Conservation (phyloP, 2,113 vertebrate species). For the Chionis minor region DNA sequence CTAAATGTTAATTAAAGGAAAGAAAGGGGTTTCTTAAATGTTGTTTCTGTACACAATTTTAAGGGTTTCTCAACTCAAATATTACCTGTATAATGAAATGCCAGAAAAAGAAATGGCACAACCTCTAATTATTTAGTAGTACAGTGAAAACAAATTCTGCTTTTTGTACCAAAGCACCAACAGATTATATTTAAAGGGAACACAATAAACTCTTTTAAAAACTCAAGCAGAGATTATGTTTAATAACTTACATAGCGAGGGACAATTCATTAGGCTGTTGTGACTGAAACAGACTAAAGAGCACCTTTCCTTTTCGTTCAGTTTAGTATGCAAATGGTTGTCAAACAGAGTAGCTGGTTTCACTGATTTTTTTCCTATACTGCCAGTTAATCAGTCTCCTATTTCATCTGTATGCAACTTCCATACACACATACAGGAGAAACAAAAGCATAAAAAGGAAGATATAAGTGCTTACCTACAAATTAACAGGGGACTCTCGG, state of each 20-base stretch:
- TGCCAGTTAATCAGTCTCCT: conserved; percentile 6
- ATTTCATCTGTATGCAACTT: conserved; percentile 38
- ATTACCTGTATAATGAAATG: neutral
- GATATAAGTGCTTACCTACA: neutral
- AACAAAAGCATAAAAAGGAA: neutral
- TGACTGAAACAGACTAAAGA: neutral
- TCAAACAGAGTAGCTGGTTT: conserved; percentile 11
- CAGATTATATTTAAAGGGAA: neutral
- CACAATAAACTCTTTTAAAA: neutral
- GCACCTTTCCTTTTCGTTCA: neutral
- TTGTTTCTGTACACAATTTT: neutral
- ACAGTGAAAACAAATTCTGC: conserved; percentile 50
- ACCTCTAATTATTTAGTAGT: conserved; percentile 5
- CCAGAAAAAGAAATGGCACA: conserved; percentile 14
- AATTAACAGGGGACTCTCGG: neutral
- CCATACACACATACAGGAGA: neutral
- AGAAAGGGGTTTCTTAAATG: conserved; percentile 8
- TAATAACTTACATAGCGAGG: neutral
- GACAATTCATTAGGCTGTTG: conserved; percentile 17
- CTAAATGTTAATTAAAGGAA: conserved; percentile 41
- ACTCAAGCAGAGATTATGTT: neutral
- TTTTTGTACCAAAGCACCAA: conserved; percentile 3
- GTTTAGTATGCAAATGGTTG: conserved; percentile 26
- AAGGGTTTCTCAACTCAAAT: neutral
- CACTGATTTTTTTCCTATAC: neutral